phyloP scores from a whole-genome alignment of 2,888 invertebrate genomes.

The Pachliopta kotzebuea region DNA sequence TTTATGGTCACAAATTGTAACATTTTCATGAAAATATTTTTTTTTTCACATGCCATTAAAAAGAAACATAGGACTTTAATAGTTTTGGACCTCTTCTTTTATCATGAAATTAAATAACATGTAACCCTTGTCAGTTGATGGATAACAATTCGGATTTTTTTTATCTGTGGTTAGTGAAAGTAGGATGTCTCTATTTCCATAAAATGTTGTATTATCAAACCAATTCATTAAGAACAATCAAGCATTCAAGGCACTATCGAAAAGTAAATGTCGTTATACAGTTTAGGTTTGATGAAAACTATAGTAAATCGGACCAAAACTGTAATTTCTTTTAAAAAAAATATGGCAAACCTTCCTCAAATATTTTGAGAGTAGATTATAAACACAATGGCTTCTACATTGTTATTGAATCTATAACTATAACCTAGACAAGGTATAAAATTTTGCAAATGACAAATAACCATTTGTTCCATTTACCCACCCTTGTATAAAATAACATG shows the following conservation, averaged over 20 bases:
- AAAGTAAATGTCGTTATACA: not conserved
- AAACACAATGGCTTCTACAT: too few species aligned
- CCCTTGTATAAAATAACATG: conserved; percentile 39
- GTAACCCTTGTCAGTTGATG: too few species aligned
- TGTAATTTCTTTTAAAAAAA: too few species aligned
- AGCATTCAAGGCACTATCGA: conserved; percentile 1
- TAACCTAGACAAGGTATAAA: conserved; percentile 1
- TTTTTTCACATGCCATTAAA: not conserved
- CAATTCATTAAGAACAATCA: not conserved
- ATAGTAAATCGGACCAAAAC: not conserved
- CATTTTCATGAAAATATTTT: conserved; percentile 14
- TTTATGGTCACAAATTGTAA: conserved; percentile 18
- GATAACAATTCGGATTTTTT: too few species aligned
- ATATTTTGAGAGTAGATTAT: too few species aligned
- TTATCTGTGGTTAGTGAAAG: too few species aligned
- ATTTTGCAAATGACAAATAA: conserved; percentile 33
- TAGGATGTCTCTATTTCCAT: not conserved
- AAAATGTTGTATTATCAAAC: not conserved
- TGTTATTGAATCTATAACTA: not conserved
- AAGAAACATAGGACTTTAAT: not conserved
- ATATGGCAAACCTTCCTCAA: too few species aligned
- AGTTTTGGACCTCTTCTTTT: not conserved
- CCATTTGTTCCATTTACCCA: conserved; percentile 34
- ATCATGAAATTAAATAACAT: too few species aligned
- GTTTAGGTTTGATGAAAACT: not conserved